Conservation (phyloP, 2,888 invertebrate species). For the Ctenicera cuprea region DNA sequence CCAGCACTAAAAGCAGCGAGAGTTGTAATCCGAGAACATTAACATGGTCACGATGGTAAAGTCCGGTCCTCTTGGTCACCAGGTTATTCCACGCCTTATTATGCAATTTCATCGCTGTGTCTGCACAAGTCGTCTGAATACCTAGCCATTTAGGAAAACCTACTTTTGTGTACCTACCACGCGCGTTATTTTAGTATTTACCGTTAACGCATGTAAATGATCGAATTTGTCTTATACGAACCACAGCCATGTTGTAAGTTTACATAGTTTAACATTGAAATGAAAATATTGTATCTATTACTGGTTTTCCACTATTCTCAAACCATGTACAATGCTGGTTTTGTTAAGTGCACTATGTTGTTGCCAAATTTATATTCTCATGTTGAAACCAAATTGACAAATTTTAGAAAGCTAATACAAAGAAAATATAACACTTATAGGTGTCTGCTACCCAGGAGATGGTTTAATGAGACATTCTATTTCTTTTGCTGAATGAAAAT, state of each 20-base stretch:
- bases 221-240: not conserved
- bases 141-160: constrained; percentile 15
- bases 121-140: not conserved
- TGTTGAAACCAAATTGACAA: too few relatives aligned
- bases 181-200: constrained; percentile 12
- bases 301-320: too few relatives aligned
- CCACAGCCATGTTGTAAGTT: not conserved
- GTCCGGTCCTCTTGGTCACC: constrained; percentile 34
- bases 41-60: constrained; percentile 31
- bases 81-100: constrained; percentile 12
- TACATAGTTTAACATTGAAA: too few relatives aligned
- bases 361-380: too few relatives aligned
- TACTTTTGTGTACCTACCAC: constrained; percentile 7
- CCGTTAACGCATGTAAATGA: not conserved
- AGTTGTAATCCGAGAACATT: constrained; percentile 31
- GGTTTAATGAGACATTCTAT: too few relatives aligned
- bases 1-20: constrained; percentile 22
- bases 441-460: too few relatives aligned
- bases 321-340: too few relatives aligned
- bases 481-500: too few relatives aligned
- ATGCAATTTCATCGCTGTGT: not conserved
- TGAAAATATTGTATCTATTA: too few relatives aligned
- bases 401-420: too few relatives aligned
- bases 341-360: too few relatives aligned
- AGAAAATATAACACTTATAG: too few relatives aligned